Percentiles rank a stretch among this genome's conserved stretches.
Conservation (phyloP, 1,140 invertebrate genomes). For the Drosophila nikananu region DNA sequence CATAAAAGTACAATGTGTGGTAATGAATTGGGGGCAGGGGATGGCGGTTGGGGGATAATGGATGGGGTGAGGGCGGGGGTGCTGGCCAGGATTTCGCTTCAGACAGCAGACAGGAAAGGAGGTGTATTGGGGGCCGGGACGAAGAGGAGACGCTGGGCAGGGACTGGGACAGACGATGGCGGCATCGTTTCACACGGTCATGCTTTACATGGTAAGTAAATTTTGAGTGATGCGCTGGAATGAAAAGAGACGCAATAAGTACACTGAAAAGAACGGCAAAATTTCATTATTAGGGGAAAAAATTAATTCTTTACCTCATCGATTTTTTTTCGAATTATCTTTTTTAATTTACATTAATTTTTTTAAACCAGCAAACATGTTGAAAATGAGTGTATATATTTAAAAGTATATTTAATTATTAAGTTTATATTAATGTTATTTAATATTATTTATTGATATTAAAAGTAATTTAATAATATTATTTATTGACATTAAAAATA, state of each 20-base stretch:
- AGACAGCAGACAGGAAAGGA: constrained; percentile 25
- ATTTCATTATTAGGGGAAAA: neutral
- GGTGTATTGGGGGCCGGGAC: neutral
- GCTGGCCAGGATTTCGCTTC: constrained; percentile 22
- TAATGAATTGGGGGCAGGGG: constrained; percentile 37
- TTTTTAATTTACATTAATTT: neutral
- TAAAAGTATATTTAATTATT: too few relatives aligned
- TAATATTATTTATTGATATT: too few relatives aligned
- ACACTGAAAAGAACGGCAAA: neutral
- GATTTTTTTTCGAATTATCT: too few relatives aligned
- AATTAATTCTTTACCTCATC: too few relatives aligned
- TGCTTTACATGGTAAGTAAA: constrained; percentile 62
- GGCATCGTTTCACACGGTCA: constrained; percentile 63
- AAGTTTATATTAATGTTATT: too few relatives aligned
- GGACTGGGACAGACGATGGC: constrained; percentile 22
- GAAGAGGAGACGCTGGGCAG: neutral
- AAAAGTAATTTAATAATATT: too few relatives aligned
- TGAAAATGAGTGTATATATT: too few relatives aligned
- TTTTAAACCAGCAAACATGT: too few relatives aligned
- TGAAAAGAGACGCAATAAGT: constrained; percentile 31
- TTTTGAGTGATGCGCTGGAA: constrained; percentile 47
- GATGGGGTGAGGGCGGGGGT: neutral
- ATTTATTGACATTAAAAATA: too few relatives aligned
- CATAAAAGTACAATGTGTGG: constrained; percentile 64
- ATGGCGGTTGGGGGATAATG: neutral